Base-by-base conservation (phyloP, 2,888 invertebrate genomes). In the Dromius quadrimaculatus region DNA sequence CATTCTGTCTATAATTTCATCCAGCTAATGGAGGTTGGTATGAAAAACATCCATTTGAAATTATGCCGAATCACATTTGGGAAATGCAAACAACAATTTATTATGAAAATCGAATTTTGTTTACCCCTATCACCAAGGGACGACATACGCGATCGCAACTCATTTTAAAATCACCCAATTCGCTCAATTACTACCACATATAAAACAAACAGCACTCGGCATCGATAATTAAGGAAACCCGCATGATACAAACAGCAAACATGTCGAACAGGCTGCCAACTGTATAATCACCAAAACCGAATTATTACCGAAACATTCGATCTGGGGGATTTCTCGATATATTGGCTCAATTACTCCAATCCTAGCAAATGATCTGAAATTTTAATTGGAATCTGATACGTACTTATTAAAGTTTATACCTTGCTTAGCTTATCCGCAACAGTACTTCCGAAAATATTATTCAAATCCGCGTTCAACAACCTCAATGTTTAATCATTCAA, bases 341-440 rank as follows among this genome's bases (percentile, higher is more conserved):
- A 62, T 62, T 62, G 62, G 15, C 23, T 62, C 43, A 41, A 62
- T 41, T 54, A 54, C 28, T 23, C 47, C n/a, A 15, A 8, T 34
- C 59, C 34, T 59, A 34, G 57, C 28, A 57, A 32, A 38, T 19
- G 36, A 20, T 17, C 45, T 47, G 64, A 68, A 59, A 68, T 68
- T 68, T 59, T 59, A 68, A 68, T 68, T 68, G 59, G 43, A 68
- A 68, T 45, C 22, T 45, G 68, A 68, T 68, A 68, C 57, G 47
- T 59, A 68, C 32, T 54, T 66, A 57, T 57, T 57, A 57, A 66
- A 54, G 50, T 54, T 54, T 41, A 63, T 66, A 15, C 50, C 15
- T 15, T 64, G 43, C 45, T 41, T 63, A 50, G 64, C 47, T 64
- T 65, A 54, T 57, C 22, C 59, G 6, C 28, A 13, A n/a, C 38